Evolutionary conservation across 2,113 vertebrate species (phyloP).

Genomic region (Phycodurus eques): DNA sequence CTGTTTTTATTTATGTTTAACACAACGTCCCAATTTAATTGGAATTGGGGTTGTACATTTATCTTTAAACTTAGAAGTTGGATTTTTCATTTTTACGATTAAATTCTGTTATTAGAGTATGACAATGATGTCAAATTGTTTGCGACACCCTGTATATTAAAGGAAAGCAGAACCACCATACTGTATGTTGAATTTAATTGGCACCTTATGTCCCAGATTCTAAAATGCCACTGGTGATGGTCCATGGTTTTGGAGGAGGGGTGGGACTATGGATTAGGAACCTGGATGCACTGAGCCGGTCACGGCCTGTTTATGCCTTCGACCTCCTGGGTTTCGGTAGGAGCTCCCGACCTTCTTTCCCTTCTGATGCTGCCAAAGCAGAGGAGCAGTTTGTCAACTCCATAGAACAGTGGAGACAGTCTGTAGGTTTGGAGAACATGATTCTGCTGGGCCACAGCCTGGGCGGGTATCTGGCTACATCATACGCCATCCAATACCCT

Average conservation of each 20-base stretch:
- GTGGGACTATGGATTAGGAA: constrained; percentile 89
- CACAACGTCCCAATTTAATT: too few species aligned
- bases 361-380: constrained; percentile 75
- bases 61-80: neutral
- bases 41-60: too few species aligned
- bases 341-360: constrained; percentile 82
- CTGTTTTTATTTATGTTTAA: too few species aligned
- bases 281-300: constrained; percentile 76
- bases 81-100: neutral
- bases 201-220: constrained; percentile 20
- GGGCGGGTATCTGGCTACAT: constrained; percentile 79
- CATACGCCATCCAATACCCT: constrained; percentile 80
- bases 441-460: constrained; percentile 83
- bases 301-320: constrained; percentile 76
- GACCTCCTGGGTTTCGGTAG: constrained; percentile 88
- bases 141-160: neutral
- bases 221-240: constrained; percentile 85
- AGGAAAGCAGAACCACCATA: neutral
- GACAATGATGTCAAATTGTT: neutral
- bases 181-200: neutral
- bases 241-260: constrained; percentile 88
- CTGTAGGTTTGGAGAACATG: constrained; percentile 79
- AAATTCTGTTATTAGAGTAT: neutral
- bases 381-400: constrained; percentile 83
- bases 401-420: constrained; percentile 81